These are phyloP conservation scores for Sycophila sp. DNA, from an alignment of 1,140 invertebrate species.

Conservation along the genomic window DNA sequence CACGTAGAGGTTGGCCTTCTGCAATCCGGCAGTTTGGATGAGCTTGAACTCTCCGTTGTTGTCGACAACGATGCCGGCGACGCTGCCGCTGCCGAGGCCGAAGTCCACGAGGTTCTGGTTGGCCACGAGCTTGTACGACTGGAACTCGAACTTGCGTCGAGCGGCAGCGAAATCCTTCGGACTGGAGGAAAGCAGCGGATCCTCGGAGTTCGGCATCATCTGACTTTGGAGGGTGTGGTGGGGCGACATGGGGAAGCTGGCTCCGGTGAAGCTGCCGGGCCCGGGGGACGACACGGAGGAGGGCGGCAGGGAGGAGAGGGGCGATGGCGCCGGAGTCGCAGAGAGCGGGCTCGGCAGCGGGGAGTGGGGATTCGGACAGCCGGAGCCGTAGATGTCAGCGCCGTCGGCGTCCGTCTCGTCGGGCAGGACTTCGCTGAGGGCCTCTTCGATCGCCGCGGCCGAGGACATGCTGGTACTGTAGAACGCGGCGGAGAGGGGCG, in stretches of 20 bases:
- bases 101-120: conserved; percentile 72
- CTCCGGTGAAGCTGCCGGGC: conserved; percentile 62
- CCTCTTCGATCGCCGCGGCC: conserved; percentile 84
- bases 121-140: conserved; percentile 70
- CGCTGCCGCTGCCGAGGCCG: conserved; percentile 66
- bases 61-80: conserved; percentile 72
- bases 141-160: conserved; percentile 73
- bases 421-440: conserved; percentile 81
- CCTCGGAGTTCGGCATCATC: conserved; percentile 87
- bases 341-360: conserved; percentile 72
- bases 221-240: conserved; percentile 73
- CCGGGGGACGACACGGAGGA: conserved; percentile 69
- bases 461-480: conserved; percentile 88
- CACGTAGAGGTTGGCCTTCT: conserved; percentile 67
- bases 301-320: conserved; percentile 67
- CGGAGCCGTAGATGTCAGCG: conserved; percentile 69
- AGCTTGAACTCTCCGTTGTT: conserved; percentile 74
- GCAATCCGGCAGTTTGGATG: conserved; percentile 68
- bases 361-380: conserved; percentile 71
- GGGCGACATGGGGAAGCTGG: conserved; percentile 66
- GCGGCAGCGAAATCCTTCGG: conserved; percentile 78
- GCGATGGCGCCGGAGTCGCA: conserved; percentile 71
- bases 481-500: conserved; percentile 81
- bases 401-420: conserved; percentile 75
- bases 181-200: conserved; percentile 82